Evolutionary conservation across 2,113 vertebrate genomes (phyloP).

Genomic region (Mirza zaza): DNA sequence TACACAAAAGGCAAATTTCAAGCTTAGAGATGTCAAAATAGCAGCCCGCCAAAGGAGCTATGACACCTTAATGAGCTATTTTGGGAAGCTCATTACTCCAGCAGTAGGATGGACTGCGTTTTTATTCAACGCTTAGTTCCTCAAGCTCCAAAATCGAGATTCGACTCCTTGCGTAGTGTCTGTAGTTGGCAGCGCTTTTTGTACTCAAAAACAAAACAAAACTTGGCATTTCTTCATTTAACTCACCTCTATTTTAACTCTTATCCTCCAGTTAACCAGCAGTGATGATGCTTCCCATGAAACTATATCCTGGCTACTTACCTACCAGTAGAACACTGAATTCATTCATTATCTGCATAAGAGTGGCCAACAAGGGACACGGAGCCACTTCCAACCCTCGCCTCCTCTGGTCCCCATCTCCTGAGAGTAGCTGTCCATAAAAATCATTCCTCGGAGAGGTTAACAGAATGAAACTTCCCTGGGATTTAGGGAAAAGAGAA

Average conservation of each 20-base stretch:
- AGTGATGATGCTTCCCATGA: neutral
- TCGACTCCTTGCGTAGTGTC: neutral
- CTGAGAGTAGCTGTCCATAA: conserved; percentile 8
- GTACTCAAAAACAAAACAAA: conserved; percentile 14
- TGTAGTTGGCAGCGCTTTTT: neutral
- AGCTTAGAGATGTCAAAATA: conserved; percentile 65
- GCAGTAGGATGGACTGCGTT: neutral
- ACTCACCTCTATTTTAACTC: neutral
- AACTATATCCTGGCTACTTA: neutral
- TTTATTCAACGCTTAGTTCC: conserved; percentile 17
- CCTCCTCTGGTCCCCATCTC: neutral
- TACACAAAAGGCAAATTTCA: conserved; percentile 56
- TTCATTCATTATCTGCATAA: neutral
- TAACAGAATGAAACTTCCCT: neutral
- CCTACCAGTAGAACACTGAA: neutral
- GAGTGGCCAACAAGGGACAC: neutral
- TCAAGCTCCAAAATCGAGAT: neutral
- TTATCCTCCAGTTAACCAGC: neutral
- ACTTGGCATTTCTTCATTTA: neutral
- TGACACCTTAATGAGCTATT: conserved; percentile 62
- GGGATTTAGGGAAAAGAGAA: neutral
- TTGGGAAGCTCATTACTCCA: neutral
- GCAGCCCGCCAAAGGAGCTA: conserved; percentile 36
- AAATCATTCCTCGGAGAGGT: neutral
- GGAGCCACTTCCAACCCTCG: neutral